Evolutionary conservation across 2,113 vertebrate genomes (phyloP).

Genomic region (Pavo muticus): DNA sequence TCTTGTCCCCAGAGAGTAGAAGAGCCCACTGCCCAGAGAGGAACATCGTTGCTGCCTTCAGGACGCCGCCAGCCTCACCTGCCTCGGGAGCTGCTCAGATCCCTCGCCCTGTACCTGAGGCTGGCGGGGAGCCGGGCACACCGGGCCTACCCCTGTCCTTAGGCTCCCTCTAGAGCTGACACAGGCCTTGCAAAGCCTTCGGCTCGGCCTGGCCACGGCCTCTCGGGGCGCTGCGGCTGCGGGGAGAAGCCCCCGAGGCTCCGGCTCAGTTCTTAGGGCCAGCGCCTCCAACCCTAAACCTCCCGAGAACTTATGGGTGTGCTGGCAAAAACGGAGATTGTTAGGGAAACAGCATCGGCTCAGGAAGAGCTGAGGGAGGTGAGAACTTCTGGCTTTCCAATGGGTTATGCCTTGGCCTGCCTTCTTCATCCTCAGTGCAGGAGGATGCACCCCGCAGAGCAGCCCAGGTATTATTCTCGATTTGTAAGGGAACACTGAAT

Average conservation of each 20-base stretch:
- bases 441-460: neutral
- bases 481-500: neutral
- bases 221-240: neutral
- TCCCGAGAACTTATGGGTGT: neutral
- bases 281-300: neutral
- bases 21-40: neutral
- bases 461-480: neutral
- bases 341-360: neutral
- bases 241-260: neutral
- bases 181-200: neutral
- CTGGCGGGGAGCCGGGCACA: neutral
- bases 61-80: neutral
- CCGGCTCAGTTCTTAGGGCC: neutral
- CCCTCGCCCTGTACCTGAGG: neutral
- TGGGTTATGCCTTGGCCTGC: fast-evolving
- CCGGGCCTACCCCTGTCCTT: conserved; percentile 41
- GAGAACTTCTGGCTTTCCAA: neutral
- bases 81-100: neutral
- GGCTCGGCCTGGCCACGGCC: neutral
- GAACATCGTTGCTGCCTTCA: neutral
- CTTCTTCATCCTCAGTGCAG: neutral
- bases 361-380: neutral
- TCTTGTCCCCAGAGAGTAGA: neutral
- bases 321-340: neutral
- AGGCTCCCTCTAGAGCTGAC: conserved; percentile 71